Conservation (phyloP, 2,113 vertebrate genomes). For the Catharus bicknelli region DNA sequence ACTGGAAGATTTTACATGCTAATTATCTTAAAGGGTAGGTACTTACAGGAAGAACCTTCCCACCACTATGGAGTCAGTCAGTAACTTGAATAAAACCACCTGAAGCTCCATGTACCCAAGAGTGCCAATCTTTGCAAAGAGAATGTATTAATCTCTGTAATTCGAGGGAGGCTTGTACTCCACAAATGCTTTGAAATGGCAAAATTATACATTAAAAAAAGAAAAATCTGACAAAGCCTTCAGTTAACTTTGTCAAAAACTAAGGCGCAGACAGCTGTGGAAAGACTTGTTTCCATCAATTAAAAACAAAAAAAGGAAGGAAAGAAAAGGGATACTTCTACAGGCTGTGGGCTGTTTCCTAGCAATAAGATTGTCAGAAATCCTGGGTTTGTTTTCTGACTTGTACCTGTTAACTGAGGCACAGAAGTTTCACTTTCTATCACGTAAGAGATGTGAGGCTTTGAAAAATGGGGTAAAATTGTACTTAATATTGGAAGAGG, state of each 20-base stretch:
- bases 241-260: not conserved
- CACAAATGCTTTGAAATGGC: not conserved
- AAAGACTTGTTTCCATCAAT: not conserved
- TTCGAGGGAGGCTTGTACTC: not conserved
- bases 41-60: not conserved
- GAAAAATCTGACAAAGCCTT: not conserved
- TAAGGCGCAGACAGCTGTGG: not conserved
- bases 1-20: not conserved
- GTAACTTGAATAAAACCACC: not conserved
- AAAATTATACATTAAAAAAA: not conserved
- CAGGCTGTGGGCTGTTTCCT: not conserved
- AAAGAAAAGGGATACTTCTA: not conserved
- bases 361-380: not conserved
- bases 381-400: not conserved
- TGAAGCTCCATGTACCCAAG: not conserved
- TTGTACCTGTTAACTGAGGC: not conserved
- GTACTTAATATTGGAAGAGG: not conserved
- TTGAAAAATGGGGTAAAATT: not conserved
- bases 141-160: not conserved
- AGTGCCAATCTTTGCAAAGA: not conserved
- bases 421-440: not conserved
- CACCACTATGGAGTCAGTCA: not conserved
- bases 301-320: not conserved
- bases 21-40: not conserved
- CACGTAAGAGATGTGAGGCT: not conserved